Evolutionary conservation across 1,140 invertebrate species (phyloP).

Genomic region (Ceratosolen solmsi): DNA sequence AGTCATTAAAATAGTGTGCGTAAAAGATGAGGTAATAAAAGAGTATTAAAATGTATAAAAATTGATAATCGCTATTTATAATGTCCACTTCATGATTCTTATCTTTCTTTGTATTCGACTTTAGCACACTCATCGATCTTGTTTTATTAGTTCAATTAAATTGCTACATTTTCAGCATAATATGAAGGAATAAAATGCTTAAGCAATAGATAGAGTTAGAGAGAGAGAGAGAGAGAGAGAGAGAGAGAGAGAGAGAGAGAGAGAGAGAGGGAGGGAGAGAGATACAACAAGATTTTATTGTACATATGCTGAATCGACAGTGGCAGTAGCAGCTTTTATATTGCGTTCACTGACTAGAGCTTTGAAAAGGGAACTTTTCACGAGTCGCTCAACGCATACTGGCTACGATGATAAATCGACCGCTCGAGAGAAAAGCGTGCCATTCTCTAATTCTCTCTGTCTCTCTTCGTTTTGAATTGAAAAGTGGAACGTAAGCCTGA

Average conservation of each 20-base stretch:
- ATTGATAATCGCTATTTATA: neutral
- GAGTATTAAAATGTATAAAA: neutral
- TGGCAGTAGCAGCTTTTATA: slow-evolving; percentile 9
- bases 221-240: no score
- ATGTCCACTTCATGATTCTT: neutral
- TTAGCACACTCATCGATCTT: neutral
- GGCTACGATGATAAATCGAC: slow-evolving; percentile 36
- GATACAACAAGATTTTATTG: neutral
- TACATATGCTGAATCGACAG: slow-evolving; percentile 15
- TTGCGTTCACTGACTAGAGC: neutral
- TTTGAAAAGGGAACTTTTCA: slow-evolving; percentile 37
- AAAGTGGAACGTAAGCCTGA: slow-evolving; percentile 44
- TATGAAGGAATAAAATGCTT: neutral
- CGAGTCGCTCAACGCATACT: neutral
- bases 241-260: neutral
- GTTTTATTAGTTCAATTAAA: slow-evolving; percentile 33
- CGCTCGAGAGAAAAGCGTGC: neutral
- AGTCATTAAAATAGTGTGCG: neutral
- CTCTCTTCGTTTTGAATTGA: slow-evolving; percentile 29
- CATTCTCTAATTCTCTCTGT: neutral
- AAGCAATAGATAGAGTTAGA: no score
- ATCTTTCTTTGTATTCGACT: neutral
- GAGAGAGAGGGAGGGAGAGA: neutral
- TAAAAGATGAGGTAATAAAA: neutral
- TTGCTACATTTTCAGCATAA: slow-evolving; percentile 2